These are phyloP conservation scores for Neoniphon sammara DNA, from an alignment of 2,797 vertebrate genomes.

Conservation along the genomic window DNA sequence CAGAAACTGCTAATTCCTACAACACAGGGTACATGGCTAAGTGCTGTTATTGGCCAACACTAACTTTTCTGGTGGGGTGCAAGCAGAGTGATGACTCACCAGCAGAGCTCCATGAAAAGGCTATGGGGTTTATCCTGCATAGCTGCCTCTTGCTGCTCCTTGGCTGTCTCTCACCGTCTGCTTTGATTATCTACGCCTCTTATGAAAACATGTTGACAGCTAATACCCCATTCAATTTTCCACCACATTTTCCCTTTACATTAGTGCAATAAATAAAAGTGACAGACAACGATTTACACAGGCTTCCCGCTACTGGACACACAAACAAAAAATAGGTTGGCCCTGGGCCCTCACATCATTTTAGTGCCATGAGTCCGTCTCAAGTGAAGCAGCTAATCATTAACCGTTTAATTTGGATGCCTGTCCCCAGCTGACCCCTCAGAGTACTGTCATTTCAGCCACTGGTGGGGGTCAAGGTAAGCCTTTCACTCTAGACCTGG, in stretches of 20 bases:
- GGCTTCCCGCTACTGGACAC: constrained; percentile 28
- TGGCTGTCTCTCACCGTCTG: constrained; percentile 65
- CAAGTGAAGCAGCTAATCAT: constrained; percentile 73
- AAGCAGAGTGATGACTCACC: constrained; percentile 72
- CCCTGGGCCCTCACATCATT: constrained; percentile 62
- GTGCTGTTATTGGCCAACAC: constrained; percentile 49
- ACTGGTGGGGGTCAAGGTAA: constrained; percentile 49
- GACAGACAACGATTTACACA: constrained; percentile 66
- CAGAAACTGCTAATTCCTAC: constrained; percentile 12
- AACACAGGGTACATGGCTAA: constrained; percentile 38
- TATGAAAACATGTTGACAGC: constrained; percentile 81
- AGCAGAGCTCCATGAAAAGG: constrained; percentile 56
- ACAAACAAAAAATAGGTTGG: constrained; percentile 58
- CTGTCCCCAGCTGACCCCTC: constrained; percentile 67
- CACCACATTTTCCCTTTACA: constrained; percentile 61
- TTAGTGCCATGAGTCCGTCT: constrained; percentile 51
- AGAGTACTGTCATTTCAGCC: constrained; percentile 54
- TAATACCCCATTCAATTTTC: constrained; percentile 72
- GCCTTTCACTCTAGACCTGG: constrained; percentile 23
- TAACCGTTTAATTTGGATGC: constrained; percentile 72
- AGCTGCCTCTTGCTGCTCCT: constrained; percentile 63
- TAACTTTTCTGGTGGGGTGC: constrained; percentile 46
- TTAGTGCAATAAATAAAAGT: constrained; percentile 69
- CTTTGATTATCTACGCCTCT: constrained; percentile 73
- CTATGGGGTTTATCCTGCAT: constrained; percentile 63